phyloP scores from a whole-genome alignment of 2,888 invertebrate species.

The Syrphus vitripennis region DNA sequence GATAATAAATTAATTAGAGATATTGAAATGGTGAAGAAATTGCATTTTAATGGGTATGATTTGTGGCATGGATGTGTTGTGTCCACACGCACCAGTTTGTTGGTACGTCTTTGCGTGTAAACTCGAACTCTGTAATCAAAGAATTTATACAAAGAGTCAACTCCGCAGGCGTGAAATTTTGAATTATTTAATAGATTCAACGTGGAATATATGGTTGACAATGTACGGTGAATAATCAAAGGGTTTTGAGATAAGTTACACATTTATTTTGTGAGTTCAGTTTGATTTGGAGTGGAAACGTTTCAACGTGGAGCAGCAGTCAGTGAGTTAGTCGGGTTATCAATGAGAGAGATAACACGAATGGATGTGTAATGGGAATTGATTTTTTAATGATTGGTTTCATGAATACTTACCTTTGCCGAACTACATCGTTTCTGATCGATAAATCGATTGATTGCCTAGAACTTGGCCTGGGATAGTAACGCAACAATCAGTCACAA shows the following conservation, averaged over 20 bases:
- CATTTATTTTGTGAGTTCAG: background rate
- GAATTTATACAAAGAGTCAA: constrained; percentile 31
- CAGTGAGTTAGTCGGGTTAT: too few species aligned
- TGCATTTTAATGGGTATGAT: constrained; percentile 70
- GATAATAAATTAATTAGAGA: constrained; percentile 81
- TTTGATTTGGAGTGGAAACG: background rate
- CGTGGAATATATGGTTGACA: background rate
- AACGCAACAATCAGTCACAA: too few species aligned
- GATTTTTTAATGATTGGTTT: too few species aligned
- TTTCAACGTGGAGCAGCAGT: background rate
- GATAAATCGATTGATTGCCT: too few species aligned
- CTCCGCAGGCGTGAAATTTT: constrained; percentile 36
- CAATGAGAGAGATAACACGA: too few species aligned
- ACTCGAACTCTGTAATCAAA: constrained; percentile 7
- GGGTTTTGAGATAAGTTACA: background rate
- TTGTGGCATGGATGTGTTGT: constrained; percentile 48
- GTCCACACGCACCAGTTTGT: background rate
- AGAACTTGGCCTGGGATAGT: too few species aligned
- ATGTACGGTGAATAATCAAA: constrained; percentile 6
- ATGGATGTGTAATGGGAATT: background rate
- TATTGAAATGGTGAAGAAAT: constrained; percentile 79
- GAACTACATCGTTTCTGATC: too few species aligned
- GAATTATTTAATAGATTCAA: constrained; percentile 34
- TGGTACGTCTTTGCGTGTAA: constrained; percentile 3
- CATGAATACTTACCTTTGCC: too few species aligned